Conservation (phyloP, 2,888 invertebrate genomes). For the Dorcus parallelipipedus region DNA sequence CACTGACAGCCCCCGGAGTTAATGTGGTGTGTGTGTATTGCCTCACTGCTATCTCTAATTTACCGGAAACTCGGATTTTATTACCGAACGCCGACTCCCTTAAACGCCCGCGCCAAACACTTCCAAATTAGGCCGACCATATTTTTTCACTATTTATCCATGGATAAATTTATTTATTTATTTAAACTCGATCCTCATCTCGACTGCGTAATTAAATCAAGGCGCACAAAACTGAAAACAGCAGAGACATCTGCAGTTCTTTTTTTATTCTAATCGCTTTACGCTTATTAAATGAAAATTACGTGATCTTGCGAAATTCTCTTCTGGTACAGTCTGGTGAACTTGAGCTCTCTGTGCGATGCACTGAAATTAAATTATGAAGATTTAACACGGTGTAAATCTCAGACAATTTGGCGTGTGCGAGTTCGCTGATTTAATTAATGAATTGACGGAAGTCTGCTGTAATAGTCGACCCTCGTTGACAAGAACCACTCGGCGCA, state of each 20-base stretch:
- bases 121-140: too few relatives aligned
- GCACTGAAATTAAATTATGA: constrained; percentile 6
- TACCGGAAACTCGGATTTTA: constrained; percentile 39
- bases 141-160: too few relatives aligned
- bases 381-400: constrained; percentile 12
- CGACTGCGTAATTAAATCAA: too few relatives aligned
- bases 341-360: too few relatives aligned
- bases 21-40: constrained; percentile 31
- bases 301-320: too few relatives aligned
- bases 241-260: neutral
- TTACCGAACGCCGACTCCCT: constrained; percentile 20
- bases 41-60: constrained; percentile 32
- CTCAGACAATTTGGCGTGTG: constrained; percentile 22
- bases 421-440: constrained; percentile 1
- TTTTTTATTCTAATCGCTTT: neutral
- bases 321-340: too few relatives aligned
- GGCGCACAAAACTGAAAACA: too few relatives aligned
- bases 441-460: constrained; percentile 2
- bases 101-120: neutral
- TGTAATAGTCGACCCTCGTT: constrained; percentile 1
- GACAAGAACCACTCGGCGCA: neutral
- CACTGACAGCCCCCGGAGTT: constrained; percentile 4
- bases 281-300: neutral
- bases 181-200: too few relatives aligned
- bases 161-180: too few relatives aligned